A percentile compares a stretch with the other conserved stretches of the same genome.
phyloP scores from a whole-genome alignment of 1,140 invertebrate genomes.

The Linepithema humile region DNA sequence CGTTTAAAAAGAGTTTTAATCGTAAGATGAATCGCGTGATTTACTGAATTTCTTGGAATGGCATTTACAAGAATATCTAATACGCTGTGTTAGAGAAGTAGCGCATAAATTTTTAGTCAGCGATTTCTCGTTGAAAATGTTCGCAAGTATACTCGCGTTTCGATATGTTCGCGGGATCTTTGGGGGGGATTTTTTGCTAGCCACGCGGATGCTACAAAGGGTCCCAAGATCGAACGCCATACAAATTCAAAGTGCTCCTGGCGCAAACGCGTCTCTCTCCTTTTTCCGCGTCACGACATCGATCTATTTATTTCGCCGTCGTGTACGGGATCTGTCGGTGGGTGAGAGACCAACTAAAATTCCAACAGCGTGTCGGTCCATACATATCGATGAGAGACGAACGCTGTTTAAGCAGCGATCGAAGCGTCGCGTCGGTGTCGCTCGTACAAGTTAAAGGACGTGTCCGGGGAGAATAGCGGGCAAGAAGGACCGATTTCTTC shows the following conservation, averaged over 20 bases:
- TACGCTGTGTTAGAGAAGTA: not conserved
- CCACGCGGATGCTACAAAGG: slow-evolving; percentile 22
- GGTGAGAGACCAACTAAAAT: slow-evolving; percentile 82
- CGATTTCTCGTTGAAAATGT: not conserved
- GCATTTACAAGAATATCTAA: not conserved
- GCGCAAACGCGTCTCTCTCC: slow-evolving; percentile 7
- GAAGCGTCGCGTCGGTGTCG: slow-evolving; percentile 72
- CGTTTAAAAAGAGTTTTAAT: not conserved
- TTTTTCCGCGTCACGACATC: slow-evolving; percentile 58
- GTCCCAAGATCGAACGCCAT: slow-evolving; percentile 13
- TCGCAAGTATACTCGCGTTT: not conserved
- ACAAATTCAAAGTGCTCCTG: slow-evolving; percentile 38
- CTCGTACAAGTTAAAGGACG: slow-evolving; percentile 79
- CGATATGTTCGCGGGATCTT: not conserved
- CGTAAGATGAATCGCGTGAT: not conserved
- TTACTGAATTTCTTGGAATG: not conserved
- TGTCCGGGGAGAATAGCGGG: slow-evolving; percentile 70
- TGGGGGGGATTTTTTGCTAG: slow-evolving; percentile 14
- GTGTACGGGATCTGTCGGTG: slow-evolving; percentile 49
- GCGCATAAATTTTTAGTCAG: not conserved
- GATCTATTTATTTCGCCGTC: slow-evolving; percentile 76
- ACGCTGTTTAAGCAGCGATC: slow-evolving; percentile 61
- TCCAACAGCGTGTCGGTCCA: slow-evolving; percentile 79
- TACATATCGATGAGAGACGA: slow-evolving; percentile 81
- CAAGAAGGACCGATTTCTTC: slow-evolving; percentile 78